phyloP scores from a whole-genome alignment of 2,888 invertebrate species.

The Helicoverpa assulta region DNA sequence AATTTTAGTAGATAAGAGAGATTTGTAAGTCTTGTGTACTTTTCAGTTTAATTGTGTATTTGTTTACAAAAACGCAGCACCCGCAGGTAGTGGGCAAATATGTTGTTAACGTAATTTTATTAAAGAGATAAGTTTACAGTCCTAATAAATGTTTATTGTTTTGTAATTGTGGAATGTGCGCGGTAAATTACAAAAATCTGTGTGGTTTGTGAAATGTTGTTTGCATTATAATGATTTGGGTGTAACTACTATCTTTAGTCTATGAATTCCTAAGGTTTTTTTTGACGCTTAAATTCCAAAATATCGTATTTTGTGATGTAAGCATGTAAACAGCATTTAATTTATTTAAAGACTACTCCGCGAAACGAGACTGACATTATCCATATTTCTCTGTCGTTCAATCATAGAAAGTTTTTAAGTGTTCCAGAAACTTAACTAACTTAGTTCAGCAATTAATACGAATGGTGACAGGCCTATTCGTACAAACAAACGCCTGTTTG shows the following conservation, averaged over 20 bases:
- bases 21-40: neutral
- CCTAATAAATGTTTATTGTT: neutral
- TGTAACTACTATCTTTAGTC: too few species aligned
- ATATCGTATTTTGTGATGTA: too few species aligned
- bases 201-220: too few species aligned
- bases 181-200: too few species aligned
- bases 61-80: neutral
- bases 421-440: neutral
- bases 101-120: neutral
- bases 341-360: too few species aligned
- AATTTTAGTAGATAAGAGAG: neutral
- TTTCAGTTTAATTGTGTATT: neutral
- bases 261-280: too few species aligned
- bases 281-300: too few species aligned
- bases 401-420: neutral
- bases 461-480: neutral
- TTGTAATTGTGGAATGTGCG: neutral
- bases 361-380: too few species aligned
- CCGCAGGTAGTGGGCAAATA: neutral
- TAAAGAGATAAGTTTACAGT: neutral
- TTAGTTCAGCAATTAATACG: neutral
- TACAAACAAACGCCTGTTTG: conserved; percentile 1
- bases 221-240: too few species aligned
- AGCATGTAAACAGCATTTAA: too few species aligned
- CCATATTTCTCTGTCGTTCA: neutral